A percentile compares a stretch with the other conserved stretches of the same genome.
Conservation (phyloP, 2,888 invertebrate genomes). For the Acanthococcus lagerstroemiae region DNA sequence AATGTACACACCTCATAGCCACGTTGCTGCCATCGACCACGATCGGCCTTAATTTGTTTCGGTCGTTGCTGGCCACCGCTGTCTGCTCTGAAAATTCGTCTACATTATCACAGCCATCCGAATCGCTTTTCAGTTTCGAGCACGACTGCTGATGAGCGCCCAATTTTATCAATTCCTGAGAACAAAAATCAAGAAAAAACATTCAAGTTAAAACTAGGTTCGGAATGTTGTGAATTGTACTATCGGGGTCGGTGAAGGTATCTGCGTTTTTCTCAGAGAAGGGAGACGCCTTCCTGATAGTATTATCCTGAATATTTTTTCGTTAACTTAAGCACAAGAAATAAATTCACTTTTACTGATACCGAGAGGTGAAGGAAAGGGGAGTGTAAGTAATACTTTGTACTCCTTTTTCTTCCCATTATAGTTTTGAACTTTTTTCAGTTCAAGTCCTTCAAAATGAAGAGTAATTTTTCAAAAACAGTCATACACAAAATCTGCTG, state of each 20-base stretch:
- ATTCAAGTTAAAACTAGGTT: too few relatives aligned
- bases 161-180: slow-evolving; percentile 39
- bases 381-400: too few relatives aligned
- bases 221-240: too few relatives aligned
- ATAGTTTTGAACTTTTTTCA: too few relatives aligned
- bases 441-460: too few relatives aligned
- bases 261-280: too few relatives aligned
- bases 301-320: background rate
- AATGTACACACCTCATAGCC: slow-evolving; percentile 64
- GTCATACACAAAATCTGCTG: too few relatives aligned
- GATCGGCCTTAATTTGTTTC: slow-evolving; percentile 54
- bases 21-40: slow-evolving; percentile 93
- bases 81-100: slow-evolving; percentile 7
- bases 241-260: too few relatives aligned
- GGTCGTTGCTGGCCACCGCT: slow-evolving; percentile 16
- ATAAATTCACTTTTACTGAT: background rate
- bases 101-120: slow-evolving; percentile 25
- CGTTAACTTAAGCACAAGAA: background rate
- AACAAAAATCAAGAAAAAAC: background rate
- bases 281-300: too few relatives aligned
- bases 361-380: too few relatives aligned
- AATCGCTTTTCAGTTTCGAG: slow-evolving; percentile 30
- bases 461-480: too few relatives aligned
- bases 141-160: slow-evolving; percentile 37
- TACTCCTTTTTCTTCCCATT: too few relatives aligned